These are phyloP conservation scores for Drosophila quinaria DNA, from an alignment of 2,888 invertebrate species.

Conservation along the genomic window DNA sequence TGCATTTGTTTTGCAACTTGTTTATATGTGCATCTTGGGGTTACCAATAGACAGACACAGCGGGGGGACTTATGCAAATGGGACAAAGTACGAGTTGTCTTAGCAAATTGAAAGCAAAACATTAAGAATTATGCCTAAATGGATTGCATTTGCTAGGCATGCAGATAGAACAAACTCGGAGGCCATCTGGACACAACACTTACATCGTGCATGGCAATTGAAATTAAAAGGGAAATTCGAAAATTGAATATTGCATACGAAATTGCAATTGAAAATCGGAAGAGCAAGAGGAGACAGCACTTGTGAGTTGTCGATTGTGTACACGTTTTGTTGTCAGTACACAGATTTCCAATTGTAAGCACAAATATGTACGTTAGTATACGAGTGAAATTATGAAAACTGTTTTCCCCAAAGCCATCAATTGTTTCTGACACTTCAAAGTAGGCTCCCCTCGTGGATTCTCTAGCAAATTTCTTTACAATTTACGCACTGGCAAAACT, in stretches of 20 bases:
- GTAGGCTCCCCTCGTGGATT: slow-evolving; percentile 39
- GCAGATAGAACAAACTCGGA: not conserved
- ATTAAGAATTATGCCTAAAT: slow-evolving; percentile 80
- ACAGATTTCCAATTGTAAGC: slow-evolving; percentile 75
- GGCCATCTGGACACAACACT: slow-evolving; percentile 65
- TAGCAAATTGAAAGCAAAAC: slow-evolving; percentile 81
- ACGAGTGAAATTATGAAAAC: slow-evolving; percentile 49
- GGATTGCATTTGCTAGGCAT: slow-evolving; percentile 41
- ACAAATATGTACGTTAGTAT: slow-evolving; percentile 37
- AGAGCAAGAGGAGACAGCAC: not conserved
- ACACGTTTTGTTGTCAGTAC: slow-evolving; percentile 59
- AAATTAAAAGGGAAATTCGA: slow-evolving; percentile 43
- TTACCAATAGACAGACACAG: slow-evolving; percentile 2
- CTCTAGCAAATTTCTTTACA: slow-evolving; percentile 32
- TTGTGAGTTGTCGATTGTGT: not conserved
- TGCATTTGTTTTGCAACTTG: slow-evolving; percentile 70
- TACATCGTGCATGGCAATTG: slow-evolving; percentile 56
- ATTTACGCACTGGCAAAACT: slow-evolving; percentile 80
- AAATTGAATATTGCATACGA: slow-evolving; percentile 36
- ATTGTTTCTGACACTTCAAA: slow-evolving; percentile 44
- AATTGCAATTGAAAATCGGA: slow-evolving; percentile 20
- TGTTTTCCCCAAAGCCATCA: slow-evolving; percentile 29
- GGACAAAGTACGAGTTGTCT: slow-evolving; percentile 63
- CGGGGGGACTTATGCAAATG: slow-evolving; percentile 66
- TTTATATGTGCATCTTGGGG: slow-evolving; percentile 36